Evolutionary conservation across 2,113 vertebrate species (phyloP), one percentile per base, ranked within the genome.

Genomic region (Clarias batrachus): DNA sequence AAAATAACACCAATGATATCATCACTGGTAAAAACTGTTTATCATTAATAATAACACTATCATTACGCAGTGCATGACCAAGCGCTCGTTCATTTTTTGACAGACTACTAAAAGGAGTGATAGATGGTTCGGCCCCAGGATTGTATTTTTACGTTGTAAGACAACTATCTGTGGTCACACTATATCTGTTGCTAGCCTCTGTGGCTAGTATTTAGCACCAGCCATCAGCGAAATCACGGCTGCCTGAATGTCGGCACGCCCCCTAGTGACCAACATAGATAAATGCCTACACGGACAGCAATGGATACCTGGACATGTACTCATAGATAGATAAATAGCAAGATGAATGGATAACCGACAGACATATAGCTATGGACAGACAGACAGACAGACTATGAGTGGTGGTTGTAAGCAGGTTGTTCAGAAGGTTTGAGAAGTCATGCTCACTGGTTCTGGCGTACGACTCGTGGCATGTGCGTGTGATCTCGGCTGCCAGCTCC

Each of bases 381-480:
- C 33, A 37, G 30, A 71, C 62, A 63, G 17, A 63, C 17, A 63
- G 21, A 48, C 0, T 63, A 17, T 56, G 25, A 77, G 48, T 54
- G 21, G 73, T 76, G 41, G 13, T 48, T 48, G 19, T 41, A 73
- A 41, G 19, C 19, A 73, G 7, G 16, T 10, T 21, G 17, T 19
- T 12, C 9, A 33, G 10, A 79, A 37, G 74, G 54, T 77, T 62
- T 3, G 30, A 60, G 30, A 12, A 19, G 41, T 66, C 17, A 13
- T 8, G 89, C 95, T 95, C 91, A 99, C 98, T 95, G 0, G 98
- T 99, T 23, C 98, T 96, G 65, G 96, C 92, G 10, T 99, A 99
- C 2, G 97, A 99, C 87, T 99, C 98, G 0, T 99, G 97, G 82
- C 98, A 99, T 17, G 98, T 99, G n/a, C 96, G 95, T 16, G 98